Evolutionary conservation across 2,888 invertebrate species (phyloP).

Genomic region (Aphidoletes aphidimyza): DNA sequence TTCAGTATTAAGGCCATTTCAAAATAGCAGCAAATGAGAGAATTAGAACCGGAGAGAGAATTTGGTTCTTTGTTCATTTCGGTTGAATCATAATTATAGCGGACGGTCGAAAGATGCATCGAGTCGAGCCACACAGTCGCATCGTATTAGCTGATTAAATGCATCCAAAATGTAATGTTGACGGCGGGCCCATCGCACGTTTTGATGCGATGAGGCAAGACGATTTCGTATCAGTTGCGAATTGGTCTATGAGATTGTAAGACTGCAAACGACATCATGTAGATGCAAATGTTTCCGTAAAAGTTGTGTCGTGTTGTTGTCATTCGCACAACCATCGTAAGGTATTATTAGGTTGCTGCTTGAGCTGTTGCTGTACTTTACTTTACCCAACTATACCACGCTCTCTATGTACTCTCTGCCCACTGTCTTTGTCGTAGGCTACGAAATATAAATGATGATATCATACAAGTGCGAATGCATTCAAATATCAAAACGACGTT

Average conservation of each 20-base stretch:
- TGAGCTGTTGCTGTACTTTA: too few relatives aligned
- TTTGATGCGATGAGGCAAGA: constrained; percentile 16
- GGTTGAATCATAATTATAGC: constrained; percentile 1
- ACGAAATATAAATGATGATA: constrained; percentile 48
- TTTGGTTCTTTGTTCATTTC: not conserved
- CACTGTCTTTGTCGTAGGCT: not conserved
- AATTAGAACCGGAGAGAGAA: too few relatives aligned
- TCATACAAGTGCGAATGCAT: not conserved
- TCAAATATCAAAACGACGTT: too few relatives aligned
- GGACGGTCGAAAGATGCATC: not conserved
- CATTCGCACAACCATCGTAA: not conserved
- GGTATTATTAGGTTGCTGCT: constrained; percentile 4
- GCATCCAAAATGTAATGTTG: constrained; percentile 43
- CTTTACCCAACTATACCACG: too few relatives aligned
- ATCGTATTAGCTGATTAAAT: constrained; percentile 30
- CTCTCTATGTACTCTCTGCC: too few relatives aligned
- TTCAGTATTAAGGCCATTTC: too few relatives aligned
- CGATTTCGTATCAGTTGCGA: constrained; percentile 41
- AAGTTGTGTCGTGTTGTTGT: constrained; percentile 39
- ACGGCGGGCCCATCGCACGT: not conserved
- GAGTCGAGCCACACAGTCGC: too few relatives aligned
- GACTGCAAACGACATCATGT: not conserved
- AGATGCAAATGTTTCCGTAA: constrained; percentile 7
- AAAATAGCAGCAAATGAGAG: too few relatives aligned
- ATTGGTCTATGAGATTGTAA: constrained; percentile 27